Evolutionary conservation across 2,888 invertebrate genomes (phyloP), one percentile per base, ranked within the genome.

Genomic region (Chaetogeoica ovagalla): DNA sequence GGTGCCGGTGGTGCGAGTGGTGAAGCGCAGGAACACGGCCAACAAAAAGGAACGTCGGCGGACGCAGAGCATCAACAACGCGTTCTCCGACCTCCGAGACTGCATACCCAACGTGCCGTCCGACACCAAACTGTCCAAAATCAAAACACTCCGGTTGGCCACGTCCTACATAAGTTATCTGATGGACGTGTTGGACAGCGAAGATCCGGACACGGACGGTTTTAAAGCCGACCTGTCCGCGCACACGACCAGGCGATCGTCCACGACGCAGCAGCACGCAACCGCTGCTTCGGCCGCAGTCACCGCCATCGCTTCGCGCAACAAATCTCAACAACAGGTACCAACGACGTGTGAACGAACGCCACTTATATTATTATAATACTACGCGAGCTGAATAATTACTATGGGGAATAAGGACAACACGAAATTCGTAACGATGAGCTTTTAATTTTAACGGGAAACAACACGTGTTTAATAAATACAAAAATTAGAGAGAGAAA

Each of bases 41-140:
- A 97, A 97, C 86, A 96, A 96, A 87, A 98, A 98, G 86, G 97
- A 98, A 86, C 87, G 97, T 15, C 87, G 96, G 83, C 88, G 97
- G 74, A 98, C 97, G 0, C 94, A 95, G 86, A 95, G 94, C 84
- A 98, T 98, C 83, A 98, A 98, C 87, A 95, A 94, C 73, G 97
- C 97, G 0, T 98, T 97, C 86, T 93, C 95, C 0, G 94, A 95
- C 85, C 88, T 98, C 0, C 87, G 97, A 19, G 96, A 96, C 83
- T 95, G 96, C 86, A 98, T 98, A 84, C 98, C 98, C 0, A 97
- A 97, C 85, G 97, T 98, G 1, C 97, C 97, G 0, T 92, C 94
- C 0, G 97, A 98, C 85, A 98, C 97, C 0, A 98, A 97, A 87
- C 87, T 89, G 81, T 89, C 89, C 81, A 90, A 96, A 91, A 97